Base-by-base conservation (phyloP, 2,888 invertebrate genomes). In the Drosophila peninsularis region DNA sequence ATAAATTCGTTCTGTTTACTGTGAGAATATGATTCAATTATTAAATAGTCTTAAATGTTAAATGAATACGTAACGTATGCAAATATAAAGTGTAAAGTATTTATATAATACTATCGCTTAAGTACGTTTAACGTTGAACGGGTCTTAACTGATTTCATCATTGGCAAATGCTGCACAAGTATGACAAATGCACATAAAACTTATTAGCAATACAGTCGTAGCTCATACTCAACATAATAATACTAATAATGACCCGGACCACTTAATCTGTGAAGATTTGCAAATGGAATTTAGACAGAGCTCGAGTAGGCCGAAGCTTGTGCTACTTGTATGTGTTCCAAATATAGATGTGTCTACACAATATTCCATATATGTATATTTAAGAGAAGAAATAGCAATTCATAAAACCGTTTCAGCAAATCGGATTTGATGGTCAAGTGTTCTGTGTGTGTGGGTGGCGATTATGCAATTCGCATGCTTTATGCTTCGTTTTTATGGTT, bases 371-470 rank as follows among this genome's bases (percentile, higher is more conserved):
- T 14, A 37, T 21, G 30, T 21, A 39, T n/a, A n/a, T 5, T 42
- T 21, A 36, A 14, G 36, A 34, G 49, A 19, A 41, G 50, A 19
- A 44, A 54, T 14, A 41, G 19, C 41, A 21, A 21, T 14, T 19
- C 39, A 68, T 34, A 61, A 49, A 67, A 14, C 37, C 39, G 57
- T 53, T 24, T 42, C 53, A 47, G 36, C 24, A 67, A 76, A 76
- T 64, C 61, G 42, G 58, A 71, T 75, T 71, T 54, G 32, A 47
- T 71, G 53, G 56, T 54, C 57, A 61, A 65, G 66, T 52, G 52
- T 50, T 50, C 45, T 56, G 52, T 39, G 57, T 45, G 30, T 52
- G 30, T 45, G 45, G 34, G 21, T 21, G 34, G 62, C 32, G 50
- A 62, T 67, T 63, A 57, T 62, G 57, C 49, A 49, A 62, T 50